Evolutionary conservation across 2,797 vertebrate genomes (phyloP).

Genomic region (Falco novaeseelandiae): DNA sequence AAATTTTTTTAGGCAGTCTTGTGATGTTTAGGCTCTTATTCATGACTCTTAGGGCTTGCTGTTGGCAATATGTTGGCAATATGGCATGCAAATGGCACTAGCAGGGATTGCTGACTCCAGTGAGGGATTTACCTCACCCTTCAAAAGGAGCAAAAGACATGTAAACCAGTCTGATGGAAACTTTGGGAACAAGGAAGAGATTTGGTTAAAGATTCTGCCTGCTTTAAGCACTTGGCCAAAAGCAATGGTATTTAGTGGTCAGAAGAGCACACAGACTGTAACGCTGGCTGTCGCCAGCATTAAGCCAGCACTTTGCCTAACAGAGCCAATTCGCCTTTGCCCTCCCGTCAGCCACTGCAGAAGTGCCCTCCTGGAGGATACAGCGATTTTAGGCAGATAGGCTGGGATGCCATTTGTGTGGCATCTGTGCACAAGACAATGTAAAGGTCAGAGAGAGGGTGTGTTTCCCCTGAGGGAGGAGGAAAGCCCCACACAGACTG

Average conservation of each 20-base stretch:
- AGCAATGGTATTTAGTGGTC: background rate
- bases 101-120: rapidly evolving
- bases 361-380: background rate
- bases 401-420: background rate
- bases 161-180: background rate
- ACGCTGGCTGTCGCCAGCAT: background rate
- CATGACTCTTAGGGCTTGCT: background rate
- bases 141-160: background rate
- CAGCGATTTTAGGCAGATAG: background rate
- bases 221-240: background rate
- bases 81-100: background rate
- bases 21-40: background rate
- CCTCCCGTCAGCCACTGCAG: background rate
- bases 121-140: background rate
- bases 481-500: rapidly evolving
- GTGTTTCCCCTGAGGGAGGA: rapidly evolving
- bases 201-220: background rate
- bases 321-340: background rate
- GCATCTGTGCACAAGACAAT: background rate
- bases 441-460: background rate
- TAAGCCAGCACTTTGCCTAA: background rate
- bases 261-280: background rate
- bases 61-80: background rate
- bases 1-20: background rate
- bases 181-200: background rate